Evolutionary conservation across 2,113 vertebrate genomes (phyloP), one percentile per base, ranked within the genome.

Genomic region (Montifringilla adamsi): DNA sequence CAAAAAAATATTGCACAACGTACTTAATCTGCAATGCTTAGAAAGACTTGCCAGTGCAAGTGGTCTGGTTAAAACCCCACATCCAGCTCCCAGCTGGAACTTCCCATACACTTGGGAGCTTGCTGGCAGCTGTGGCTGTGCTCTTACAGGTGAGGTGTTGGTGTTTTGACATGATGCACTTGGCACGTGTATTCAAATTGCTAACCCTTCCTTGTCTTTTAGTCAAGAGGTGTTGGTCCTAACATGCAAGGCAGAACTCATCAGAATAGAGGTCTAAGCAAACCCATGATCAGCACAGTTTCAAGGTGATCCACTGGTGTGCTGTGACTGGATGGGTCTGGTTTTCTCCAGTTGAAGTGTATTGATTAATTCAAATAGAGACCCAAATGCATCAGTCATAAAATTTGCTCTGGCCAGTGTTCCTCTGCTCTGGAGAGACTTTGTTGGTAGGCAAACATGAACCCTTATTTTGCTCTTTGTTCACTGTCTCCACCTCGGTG

Each of bases 221-320:
- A 11, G 26, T 41, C 8, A 14, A 9, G 88, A 75, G 14, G 20
- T 85, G 37, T 18, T 72, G 52, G 28, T 30, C 15, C 53, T 64
- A 9, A 9, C 1, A 13, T 31, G 22, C 44, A 37, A 63, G 63
- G 56, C 28, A 55, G 27, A 78, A 15, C 26, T 89, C 10, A 14
- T 24, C 3, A 1, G 49, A 49, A 49, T 3, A 31, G 75, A 33
- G 53, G 20, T 52, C 46, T 58, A 19, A 80, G 67, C 64, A 80
- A 20, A 50, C 11, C n/a, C 55, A 2, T 1, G 15, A 2, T 39
- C 50, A 35, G 2, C 43, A 3, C 4, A 0, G 2, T 69, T 80
- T 62, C n/a, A 62, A 30, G 69, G 37, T 60, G 68, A 47, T 89
- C 41, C 12, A 1, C 41, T 62, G 46, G 10, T 75, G 23, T 62